A percentile compares a stretch with the other conserved stretches of the same genome.
Conservation (phyloP, 2,797 vertebrate genomes). For the Buphagus erythrorhynchus region DNA sequence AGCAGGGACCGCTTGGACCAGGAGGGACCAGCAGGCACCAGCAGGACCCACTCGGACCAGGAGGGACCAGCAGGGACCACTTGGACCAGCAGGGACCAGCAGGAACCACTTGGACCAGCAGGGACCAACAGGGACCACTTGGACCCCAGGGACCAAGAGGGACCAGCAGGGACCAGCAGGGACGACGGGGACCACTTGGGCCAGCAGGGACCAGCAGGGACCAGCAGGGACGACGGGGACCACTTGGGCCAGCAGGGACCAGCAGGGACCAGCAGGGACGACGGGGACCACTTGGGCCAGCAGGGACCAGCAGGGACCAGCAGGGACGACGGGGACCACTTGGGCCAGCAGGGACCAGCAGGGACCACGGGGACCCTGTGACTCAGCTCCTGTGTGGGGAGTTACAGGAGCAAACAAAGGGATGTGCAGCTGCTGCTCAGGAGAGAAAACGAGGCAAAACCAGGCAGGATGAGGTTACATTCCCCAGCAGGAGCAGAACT, state of each 20-base stretch:
- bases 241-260: too few species aligned
- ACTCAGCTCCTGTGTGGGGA: rapidly evolving
- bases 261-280: background rate
- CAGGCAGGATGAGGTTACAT: background rate
- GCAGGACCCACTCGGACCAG: background rate
- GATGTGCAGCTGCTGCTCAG: background rate
- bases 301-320: background rate
- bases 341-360: too few species aligned
- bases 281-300: too few species aligned
- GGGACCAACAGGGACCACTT: background rate
- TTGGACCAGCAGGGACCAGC: background rate
- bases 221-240: background rate
- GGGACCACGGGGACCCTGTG: background rate
- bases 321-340: too few species aligned
- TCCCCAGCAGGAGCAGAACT: background rate
- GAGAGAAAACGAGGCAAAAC: background rate
- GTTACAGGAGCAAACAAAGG: background rate
- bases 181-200: background rate
- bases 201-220: background rate
- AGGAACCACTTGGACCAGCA: background rate
- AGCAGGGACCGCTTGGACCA: background rate
- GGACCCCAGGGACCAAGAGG: background rate
- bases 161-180: rapidly evolving
- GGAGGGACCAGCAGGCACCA: background rate
- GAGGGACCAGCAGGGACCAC: background rate